phyloP scores from a whole-genome alignment of 1,140 invertebrate genomes.

The Oncopeltus fasciatus region DNA sequence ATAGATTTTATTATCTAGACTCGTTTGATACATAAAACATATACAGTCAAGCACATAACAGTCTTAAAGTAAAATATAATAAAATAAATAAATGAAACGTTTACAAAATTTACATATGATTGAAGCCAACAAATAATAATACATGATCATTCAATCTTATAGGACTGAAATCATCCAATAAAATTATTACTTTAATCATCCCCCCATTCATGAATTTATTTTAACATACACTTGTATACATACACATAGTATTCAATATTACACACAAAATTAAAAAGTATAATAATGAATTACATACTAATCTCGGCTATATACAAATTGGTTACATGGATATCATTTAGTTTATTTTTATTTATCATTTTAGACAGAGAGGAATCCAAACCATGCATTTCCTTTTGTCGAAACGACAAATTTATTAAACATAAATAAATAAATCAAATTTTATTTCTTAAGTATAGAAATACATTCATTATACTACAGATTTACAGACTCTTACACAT shows the following conservation, averaged over 20 bases:
- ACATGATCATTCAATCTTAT: background rate
- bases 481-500: background rate
- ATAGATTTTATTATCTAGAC: background rate
- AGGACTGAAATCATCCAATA: background rate
- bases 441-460: background rate
- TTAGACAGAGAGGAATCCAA: conserved; percentile 8
- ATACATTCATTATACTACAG: background rate
- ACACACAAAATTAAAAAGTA: background rate
- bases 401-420: conserved; percentile 1
- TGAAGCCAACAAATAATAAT: background rate
- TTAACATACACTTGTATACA: background rate
- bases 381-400: conserved; percentile 9
- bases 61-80: background rate
- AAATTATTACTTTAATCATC: background rate
- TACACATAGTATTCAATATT: background rate
- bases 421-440: background rate
- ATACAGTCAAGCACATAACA: background rate
- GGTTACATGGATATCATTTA: background rate
- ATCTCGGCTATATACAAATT: background rate
- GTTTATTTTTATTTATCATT: background rate
- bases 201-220: background rate
- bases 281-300: background rate
- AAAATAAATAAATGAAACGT: background rate
- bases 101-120: background rate
- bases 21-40: background rate